Base-by-base conservation (phyloP, 2,797 vertebrate species). In the Sebastes umbrosus region DNA sequence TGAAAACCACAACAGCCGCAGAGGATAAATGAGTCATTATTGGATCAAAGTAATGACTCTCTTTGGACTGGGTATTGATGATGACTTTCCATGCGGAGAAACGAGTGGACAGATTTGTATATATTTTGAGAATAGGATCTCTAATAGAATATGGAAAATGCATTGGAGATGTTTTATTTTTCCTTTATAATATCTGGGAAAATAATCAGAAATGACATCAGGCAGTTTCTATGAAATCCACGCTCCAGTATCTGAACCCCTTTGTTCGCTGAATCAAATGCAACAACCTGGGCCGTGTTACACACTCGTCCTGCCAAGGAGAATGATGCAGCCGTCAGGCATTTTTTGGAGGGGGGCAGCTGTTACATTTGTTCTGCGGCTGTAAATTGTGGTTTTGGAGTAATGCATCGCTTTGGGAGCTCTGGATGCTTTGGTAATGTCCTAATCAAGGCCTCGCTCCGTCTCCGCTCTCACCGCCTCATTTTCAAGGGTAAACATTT, bases 401-500 rank as follows among this genome's bases (percentile, higher is more conserved):
- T 92, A 87, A 93, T 83, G 89, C 91, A 90, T 88, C 87, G 82
- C 80, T 91, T 88, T 88, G 80, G 80, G 88, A 90, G 87, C 86
- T 84, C 62, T 73, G 87, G 90, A 92, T 91, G 83, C 79, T 86
- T 93, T 73, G 59, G 86, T 92, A 91, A 93, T 92, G 90, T 93
- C 83, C 94, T 88, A 94, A 94, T 95, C 93, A 95, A 93, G 89
- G 82, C 84, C 85, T 82, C 75, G 63, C 83, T 83, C 79, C 13
- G 18, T 82, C 79, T 92, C 75, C 24, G 77, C 88, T 93, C 91
- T 91, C 87, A 87, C 85, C 57, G 88, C 89, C 86, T 93, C 89
- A 84, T 90, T 93, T 92, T 93, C 88, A 90, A 94, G 91, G 88
- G 90, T 92, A 94, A 95, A 96, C 89, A 91, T 88, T 94, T 94